phyloP scores from a whole-genome alignment of 1,140 invertebrate genomes.

The Cataglyphis hispanica region DNA sequence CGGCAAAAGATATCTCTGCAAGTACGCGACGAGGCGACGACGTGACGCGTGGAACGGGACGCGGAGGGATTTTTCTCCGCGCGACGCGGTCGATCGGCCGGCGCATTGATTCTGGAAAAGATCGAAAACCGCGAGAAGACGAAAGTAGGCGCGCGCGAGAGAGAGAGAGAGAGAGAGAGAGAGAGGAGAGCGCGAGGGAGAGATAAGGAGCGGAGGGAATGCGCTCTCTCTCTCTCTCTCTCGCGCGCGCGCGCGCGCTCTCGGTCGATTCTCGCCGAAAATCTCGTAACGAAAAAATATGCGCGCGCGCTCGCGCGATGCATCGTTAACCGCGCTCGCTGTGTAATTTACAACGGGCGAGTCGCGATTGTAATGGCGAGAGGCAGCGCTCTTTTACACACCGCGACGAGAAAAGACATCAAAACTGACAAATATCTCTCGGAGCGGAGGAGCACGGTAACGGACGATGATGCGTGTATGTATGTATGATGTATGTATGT shows the following conservation, averaged over 20 bases:
- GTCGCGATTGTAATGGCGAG: background rate
- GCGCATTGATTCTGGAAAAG: slow-evolving; percentile 55
- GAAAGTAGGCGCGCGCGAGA: background rate
- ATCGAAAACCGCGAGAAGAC: slow-evolving; percentile 64
- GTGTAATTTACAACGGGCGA: slow-evolving; percentile 16
- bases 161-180: background rate
- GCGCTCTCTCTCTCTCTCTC: background rate
- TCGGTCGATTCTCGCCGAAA: slow-evolving; percentile 60
- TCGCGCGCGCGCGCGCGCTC: background rate
- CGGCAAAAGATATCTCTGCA: slow-evolving; percentile 76
- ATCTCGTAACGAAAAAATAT: slow-evolving; percentile 39
- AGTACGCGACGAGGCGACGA: slow-evolving; percentile 57
- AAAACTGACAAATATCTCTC: slow-evolving; percentile 46
- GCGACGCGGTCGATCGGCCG: slow-evolving; percentile 55
- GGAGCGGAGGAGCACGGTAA: background rate
- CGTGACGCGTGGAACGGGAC: slow-evolving; percentile 20
- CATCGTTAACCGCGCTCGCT: background rate
- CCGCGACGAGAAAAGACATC: slow-evolving; percentile 51
- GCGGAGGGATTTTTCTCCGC: slow-evolving; percentile 62
- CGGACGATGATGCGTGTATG: background rate
- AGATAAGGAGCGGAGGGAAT: background rate
- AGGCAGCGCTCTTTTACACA: background rate
- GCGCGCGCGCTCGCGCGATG: background rate
- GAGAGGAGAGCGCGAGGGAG: background rate
- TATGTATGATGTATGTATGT: too few species aligned